phyloP scores from a whole-genome alignment of 2,113 vertebrate genomes.

The Macquaria australasica region DNA sequence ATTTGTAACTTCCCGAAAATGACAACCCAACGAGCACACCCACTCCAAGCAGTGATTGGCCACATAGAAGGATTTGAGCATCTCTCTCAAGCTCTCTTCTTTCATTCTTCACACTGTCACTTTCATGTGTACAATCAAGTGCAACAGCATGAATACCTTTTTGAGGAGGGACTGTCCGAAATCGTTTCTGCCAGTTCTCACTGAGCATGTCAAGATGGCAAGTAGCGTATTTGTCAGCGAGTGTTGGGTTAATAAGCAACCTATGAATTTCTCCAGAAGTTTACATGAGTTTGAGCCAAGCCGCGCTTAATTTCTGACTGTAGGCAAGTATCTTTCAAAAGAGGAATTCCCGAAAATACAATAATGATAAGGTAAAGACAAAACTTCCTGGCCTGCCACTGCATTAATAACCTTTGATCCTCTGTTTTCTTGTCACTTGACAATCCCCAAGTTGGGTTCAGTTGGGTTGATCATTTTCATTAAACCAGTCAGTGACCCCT shows the following conservation, averaged over 20 bases:
- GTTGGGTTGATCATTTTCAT: background rate
- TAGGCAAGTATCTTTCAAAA: too few species aligned
- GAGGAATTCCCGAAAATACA: too few species aligned
- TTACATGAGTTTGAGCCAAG: too few species aligned
- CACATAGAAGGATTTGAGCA: background rate
- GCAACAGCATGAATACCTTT: too few species aligned
- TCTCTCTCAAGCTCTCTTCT: background rate
- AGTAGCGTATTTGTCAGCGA: background rate
- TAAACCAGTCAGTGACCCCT: background rate
- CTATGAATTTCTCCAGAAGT: background rate
- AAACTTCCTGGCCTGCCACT: too few species aligned
- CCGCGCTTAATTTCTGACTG: too few species aligned
- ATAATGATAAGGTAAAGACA: too few species aligned
- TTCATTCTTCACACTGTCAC: background rate
- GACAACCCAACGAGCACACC: slow-evolving; percentile 10
- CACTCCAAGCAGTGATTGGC: too few species aligned
- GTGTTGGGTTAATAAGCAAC: background rate
- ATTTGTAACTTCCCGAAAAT: slow-evolving; percentile 2
- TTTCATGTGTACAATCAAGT: background rate
- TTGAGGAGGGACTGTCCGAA: background rate
- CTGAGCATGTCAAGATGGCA: background rate
- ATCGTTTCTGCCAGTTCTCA: background rate
- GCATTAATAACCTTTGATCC: too few species aligned
- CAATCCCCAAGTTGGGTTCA: background rate
- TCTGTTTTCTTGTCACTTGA: too few species aligned